Evolutionary conservation across 2,888 invertebrate genomes (phyloP).

Genomic region (Parnassius mnemosyne): DNA sequence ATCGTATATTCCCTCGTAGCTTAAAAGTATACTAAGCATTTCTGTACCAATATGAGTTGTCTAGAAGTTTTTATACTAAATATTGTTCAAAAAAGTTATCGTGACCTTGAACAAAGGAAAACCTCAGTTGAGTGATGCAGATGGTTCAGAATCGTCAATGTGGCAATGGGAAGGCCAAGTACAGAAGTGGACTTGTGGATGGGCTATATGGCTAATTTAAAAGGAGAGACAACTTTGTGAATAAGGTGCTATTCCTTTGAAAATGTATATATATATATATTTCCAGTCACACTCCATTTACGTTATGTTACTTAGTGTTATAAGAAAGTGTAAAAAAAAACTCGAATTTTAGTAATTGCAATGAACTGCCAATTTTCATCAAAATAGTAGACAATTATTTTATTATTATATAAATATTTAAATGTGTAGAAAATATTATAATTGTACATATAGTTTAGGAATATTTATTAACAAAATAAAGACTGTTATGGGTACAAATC

Average conservation of each 20-base stretch:
- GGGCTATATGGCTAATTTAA: too few species aligned
- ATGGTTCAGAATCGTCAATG: too few species aligned
- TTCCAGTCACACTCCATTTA: conserved; percentile 10
- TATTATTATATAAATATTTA: conserved; percentile 43
- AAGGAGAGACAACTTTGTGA: background rate
- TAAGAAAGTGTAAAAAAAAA: conserved; percentile 3
- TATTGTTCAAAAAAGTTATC: too few species aligned
- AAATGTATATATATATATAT: conserved; percentile 8
- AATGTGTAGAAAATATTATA: conserved; percentile 17
- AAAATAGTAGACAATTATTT: conserved; percentile 22
- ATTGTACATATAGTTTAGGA: conserved; percentile 33
- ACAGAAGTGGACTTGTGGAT: too few species aligned
- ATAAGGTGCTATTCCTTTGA: conserved; percentile 9
- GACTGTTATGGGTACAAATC: conserved; percentile 70
- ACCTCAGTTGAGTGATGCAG: too few species aligned
- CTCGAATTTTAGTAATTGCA: conserved; percentile 22
- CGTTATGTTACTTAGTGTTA: background rate
- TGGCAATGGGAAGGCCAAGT: too few species aligned
- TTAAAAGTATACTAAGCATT: too few species aligned
- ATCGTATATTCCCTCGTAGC: too few species aligned
- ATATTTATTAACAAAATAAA: conserved; percentile 65
- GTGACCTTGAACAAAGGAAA: too few species aligned
- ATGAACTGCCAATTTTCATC: conserved; percentile 1
- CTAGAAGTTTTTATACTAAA: too few species aligned
- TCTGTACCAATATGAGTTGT: too few species aligned